Evolutionary conservation across 2,113 vertebrate species (phyloP), one percentile per base, ranked within the genome.

Genomic region (Eubucco bourcierii): DNA sequence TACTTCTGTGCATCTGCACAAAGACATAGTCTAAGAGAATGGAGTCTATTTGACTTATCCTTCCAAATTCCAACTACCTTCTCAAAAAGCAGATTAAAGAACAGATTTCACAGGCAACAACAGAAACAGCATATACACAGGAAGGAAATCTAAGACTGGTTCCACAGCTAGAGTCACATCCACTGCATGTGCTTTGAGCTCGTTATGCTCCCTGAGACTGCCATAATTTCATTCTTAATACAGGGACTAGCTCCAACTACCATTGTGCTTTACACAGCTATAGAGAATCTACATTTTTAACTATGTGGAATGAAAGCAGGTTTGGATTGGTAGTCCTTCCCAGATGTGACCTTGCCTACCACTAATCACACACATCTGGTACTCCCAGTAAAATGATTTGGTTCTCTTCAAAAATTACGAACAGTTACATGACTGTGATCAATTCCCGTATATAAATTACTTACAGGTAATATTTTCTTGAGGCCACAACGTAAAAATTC

Each of bases 401-500:
- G 13, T n/a, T 46, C 10, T 19, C 12, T 58, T 20, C 44, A 81
- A 24, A 17, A 64, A 8, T 10, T 29, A 47, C 23, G 10, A 52
- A 11, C 23, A 52, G 64, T 7, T 34, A 66, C 17, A 1, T 27
- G 14, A n/a, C 9, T 79, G 61, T 10, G 44, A 70, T 34, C 44
- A 70, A 1, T 27, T 66, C n/a, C 59, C 67, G 67, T 5, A 52
- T 1, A 31, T 11, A 77, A 67, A 72, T 28, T 12, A 98, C 99
- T 99, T 97, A 99, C 99, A 71, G 99, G 99, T 66, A 99, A 80
- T 94, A 98, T 98, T 95, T 98, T 98, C 96, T 99, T 99, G 77
- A 99, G 97, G 80, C 99, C 99, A 77, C 99, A 99, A 94, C 99
- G 98, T 41, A 99, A 96, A 85, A 99, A 99, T 96, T 99, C 99